A percentile compares a stretch with the other conserved stretches of the same genome.
phyloP scores from a whole-genome alignment of 2,888 invertebrate genomes.

The Leptinotarsa peninsularis region DNA sequence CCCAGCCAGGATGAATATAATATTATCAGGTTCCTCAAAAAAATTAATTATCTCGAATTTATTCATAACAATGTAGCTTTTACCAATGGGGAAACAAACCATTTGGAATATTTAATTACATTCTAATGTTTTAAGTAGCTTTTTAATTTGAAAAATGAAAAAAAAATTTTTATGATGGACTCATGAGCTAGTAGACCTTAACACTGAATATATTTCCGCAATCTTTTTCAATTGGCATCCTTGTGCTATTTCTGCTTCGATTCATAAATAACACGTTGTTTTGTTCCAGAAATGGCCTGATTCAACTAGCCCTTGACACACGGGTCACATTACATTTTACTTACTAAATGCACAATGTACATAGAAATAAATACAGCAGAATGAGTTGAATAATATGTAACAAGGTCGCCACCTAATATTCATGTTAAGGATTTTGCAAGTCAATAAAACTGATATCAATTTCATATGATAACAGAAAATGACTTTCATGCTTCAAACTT shows the following conservation, averaged over 20 bases:
- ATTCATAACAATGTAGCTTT: no score
- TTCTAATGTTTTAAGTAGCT: no score
- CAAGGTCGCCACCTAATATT: constrained; percentile 46
- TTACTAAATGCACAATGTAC: constrained; percentile 19
- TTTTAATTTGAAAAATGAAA: no score
- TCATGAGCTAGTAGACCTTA: no score
- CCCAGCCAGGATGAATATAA: no score
- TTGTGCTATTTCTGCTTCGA: constrained; percentile 7
- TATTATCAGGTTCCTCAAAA: no score
- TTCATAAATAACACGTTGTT: constrained; percentile 11
- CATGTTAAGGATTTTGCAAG: constrained; percentile 41
- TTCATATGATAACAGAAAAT: constrained; percentile 15
- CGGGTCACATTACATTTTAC: constrained; percentile 38
- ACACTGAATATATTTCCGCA: background rate
- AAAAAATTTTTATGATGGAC: no score
- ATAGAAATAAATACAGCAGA: constrained; percentile 25
- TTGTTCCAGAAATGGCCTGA: constrained; percentile 31
- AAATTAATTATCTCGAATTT: no score
- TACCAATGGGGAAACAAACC: no score
- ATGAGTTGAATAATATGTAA: constrained; percentile 30
- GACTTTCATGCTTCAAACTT: no score
- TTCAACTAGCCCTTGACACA: constrained; percentile 42
- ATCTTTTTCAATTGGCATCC: background rate
- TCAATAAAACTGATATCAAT: constrained; percentile 20
- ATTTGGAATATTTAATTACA: no score